phyloP scores from a whole-genome alignment of 2,888 invertebrate species.

The Cephus sareptanus region DNA sequence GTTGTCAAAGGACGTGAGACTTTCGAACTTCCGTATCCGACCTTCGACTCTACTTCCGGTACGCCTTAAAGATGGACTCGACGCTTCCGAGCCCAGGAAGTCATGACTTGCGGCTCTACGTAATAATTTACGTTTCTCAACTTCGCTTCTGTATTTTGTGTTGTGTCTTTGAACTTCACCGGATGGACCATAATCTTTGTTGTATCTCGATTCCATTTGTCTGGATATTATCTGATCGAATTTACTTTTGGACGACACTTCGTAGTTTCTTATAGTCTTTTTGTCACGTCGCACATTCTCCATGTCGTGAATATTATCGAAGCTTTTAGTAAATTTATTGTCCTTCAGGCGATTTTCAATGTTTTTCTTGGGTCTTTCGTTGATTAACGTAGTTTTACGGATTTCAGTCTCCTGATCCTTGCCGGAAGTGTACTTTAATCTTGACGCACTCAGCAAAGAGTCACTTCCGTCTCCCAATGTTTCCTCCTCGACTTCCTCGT shows the following conservation, averaged over 20 bases:
- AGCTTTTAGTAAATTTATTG: conserved; percentile 7
- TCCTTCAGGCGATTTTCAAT: background rate
- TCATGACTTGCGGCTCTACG: conserved; percentile 59
- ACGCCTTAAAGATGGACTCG: conserved; percentile 45
- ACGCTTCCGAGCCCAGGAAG: conserved; percentile 47
- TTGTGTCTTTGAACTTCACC: conserved; percentile 33
- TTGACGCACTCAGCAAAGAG: conserved; percentile 76
- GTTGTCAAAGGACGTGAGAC: conserved; percentile 56
- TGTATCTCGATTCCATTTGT: background rate
- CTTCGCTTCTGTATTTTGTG: conserved; percentile 44
- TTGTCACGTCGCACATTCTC: conserved; percentile 4
- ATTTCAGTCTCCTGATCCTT: conserved; percentile 10
- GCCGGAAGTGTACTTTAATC: conserved; percentile 48
- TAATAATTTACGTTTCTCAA: conserved; percentile 53
- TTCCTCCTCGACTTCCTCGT: conserved; percentile 69
- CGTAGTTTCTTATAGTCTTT: conserved; percentile 32
- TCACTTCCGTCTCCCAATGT: conserved; percentile 71
- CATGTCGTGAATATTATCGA: background rate
- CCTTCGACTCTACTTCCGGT: conserved; percentile 50
- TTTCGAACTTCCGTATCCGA: conserved; percentile 60
- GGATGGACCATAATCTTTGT: background rate
- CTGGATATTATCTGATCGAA: conserved; percentile 16
- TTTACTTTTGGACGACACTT: conserved; percentile 11
- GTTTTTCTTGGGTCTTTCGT: background rate
- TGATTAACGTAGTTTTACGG: background rate